Evolutionary conservation across 2,888 invertebrate genomes (phyloP).

Genomic region (Chymomyza amoena): DNA sequence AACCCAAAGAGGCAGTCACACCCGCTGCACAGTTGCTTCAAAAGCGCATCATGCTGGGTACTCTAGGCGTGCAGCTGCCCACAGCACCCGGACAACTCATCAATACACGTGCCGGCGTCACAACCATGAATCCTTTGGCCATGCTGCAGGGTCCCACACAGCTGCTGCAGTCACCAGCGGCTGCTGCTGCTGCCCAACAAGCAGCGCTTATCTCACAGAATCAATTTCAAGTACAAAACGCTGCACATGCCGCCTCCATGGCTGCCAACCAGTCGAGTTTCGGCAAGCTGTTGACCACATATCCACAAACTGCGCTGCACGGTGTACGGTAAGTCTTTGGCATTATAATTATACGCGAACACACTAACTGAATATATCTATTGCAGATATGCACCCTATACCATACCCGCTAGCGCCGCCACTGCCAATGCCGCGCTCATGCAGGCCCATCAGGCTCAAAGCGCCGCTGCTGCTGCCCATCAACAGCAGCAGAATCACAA

Average conservation of each 20-base stretch:
- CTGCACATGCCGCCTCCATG: slow-evolving; percentile 81
- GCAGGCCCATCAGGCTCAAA: slow-evolving; percentile 74
- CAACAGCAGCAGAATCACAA: slow-evolving; percentile 53
- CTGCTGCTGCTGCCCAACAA: slow-evolving; percentile 78
- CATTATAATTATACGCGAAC: not conserved
- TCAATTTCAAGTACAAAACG: slow-evolving; percentile 80
- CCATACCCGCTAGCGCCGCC: slow-evolving; percentile 81
- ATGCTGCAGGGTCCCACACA: slow-evolving; percentile 80
- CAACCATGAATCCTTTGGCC: slow-evolving; percentile 81
- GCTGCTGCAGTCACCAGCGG: slow-evolving; percentile 68
- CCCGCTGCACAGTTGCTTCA: slow-evolving; percentile 84
- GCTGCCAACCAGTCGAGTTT: slow-evolving; percentile 82
- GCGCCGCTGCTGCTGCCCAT: slow-evolving; percentile 72
- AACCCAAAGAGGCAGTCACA: slow-evolving; percentile 92
- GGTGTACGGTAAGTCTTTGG: slow-evolving; percentile 75
- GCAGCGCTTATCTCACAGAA: slow-evolving; percentile 79
- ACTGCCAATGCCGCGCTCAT: slow-evolving; percentile 80
- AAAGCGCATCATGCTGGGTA: slow-evolving; percentile 85
- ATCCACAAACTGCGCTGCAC: slow-evolving; percentile 81
- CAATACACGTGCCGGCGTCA: slow-evolving; percentile 77
- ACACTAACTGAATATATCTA: not conserved
- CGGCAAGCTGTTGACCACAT: slow-evolving; percentile 83
- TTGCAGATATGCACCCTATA: slow-evolving; percentile 83
- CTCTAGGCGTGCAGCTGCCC: slow-evolving; percentile 83
- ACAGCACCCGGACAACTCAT: slow-evolving; percentile 81